Evolutionary conservation across 2,113 vertebrate genomes (phyloP), one percentile per base, ranked within the genome.

Genomic region (Addax nasomaculatus): DNA sequence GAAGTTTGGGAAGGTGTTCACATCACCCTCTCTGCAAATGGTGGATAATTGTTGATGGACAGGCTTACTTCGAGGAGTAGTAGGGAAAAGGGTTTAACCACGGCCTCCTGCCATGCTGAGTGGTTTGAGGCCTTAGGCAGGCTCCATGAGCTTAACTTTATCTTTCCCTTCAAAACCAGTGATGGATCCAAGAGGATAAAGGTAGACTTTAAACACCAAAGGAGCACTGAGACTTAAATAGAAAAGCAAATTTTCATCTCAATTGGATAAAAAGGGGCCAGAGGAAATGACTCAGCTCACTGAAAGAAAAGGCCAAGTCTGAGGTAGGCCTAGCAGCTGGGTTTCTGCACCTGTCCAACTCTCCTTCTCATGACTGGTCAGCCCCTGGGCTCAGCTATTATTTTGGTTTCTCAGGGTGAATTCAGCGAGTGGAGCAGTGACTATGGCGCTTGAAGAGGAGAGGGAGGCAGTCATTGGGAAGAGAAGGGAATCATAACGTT

Each of bases 311-410:
- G 80, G 62, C 98, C 93, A 96, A 86, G 85, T 93, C 93, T 96
- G 97, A 98, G 96, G 97, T 96, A 92, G 98, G 93, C 90, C 84
- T 97, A 91, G 96, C 97, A 98, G 98, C 98, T 98, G 97, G 95
- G 83, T 76, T 92, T 96, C 96, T 97, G 98, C 97, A 89, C 96
- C 95, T 97, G 97, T 90, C 94, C 81, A 30, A 64, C 64, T 64
- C 76, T 96, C 25, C 84, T 97, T 97, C 96, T 89, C 91, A 81
- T 25, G 51, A 89, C 93, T 9, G 58, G n/a, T 89, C 96, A 97
- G 96, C 19, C 3, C 0, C 55, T 45, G 90, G 93, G 43, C 86
- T 94, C 7, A 5, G 94, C 80, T 67, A 55, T 98, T 95, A 91
- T 92, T 85, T 93, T 1, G 2, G 87, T 76, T 93, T 90, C 91